Base-by-base conservation (phyloP, 2,113 vertebrate species). In the Otis tarda region DNA sequence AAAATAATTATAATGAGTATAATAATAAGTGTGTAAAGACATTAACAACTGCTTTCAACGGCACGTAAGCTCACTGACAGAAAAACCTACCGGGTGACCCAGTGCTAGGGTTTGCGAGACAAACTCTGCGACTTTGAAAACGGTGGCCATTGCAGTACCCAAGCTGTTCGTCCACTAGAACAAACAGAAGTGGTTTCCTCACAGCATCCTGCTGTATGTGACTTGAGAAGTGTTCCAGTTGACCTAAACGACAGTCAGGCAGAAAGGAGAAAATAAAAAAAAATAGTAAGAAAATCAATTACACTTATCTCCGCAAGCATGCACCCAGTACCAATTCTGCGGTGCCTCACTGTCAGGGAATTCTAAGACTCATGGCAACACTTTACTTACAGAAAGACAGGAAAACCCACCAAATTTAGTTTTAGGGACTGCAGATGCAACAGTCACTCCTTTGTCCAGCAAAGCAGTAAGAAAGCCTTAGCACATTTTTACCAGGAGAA, bases 141-240 rank as follows among this genome's bases (percentile, higher is more conserved):
- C 2, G 1, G n/a, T 9, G 60, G 91, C 96, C 97, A 97, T 97
- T 45, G 86, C 80, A 89, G 83, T 27, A 55, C 35, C 79, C 25
- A 20, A 59, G 80, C 37, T 80, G 37, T 9, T 83, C 18, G 13
- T 80, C 82, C 77, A n/a, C 92, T 1, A 68, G 35, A 69, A 78
- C 80, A 93, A 68, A 83, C 35, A 76, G 22, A 60, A 63, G 41
- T 16, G 30, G 35, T 9, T 59, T 83, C 75, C 88, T 53, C 59
- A 57, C 30, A 85, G 67, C 83, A 85, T 35, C 3, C 28, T 73
- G 89, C 91, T 91, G 74, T 67, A 43, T 0, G 1, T 39, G 60
- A 30, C 59, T 91, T 69, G 28, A 92, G 63, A 47, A 70, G 67
- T 81, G 45, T 89, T 95, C 91, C 95, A 90, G 88, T n/a, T 79